Evolutionary conservation across 2,113 vertebrate genomes (phyloP), one percentile per base, ranked within the genome.

Genomic region (Catharus minimus): DNA sequence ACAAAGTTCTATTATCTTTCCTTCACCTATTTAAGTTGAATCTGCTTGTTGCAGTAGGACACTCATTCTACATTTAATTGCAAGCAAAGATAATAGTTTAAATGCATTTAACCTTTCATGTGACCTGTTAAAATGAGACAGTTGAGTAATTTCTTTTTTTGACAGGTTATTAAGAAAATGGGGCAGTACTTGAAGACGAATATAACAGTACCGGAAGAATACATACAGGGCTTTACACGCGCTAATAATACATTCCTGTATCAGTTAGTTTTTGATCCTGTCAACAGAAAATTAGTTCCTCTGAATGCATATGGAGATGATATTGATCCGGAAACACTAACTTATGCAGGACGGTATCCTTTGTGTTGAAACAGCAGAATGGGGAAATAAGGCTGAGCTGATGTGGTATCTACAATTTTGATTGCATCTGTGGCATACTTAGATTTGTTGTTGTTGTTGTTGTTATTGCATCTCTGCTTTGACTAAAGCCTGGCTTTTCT

Each of bases 181-280:
- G 99, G 99, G 13, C 99, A 99, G 87, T 99, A 99, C 94, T 97
- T 99, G 93, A 99, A 99, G 95, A 99, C 98, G 97, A 98, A 98
- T 58, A 97, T 99, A 46, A 97, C 93, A 0, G 97, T 99, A 10
- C 95, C 99, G 6, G 98, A 99, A n/a, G 97, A 98, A 67, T 99
- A 99, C 93, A 94, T 99, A 46, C 93, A 98, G 36, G 99, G 99
- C 4, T 99, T 99, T 94, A 96, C 97, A 93, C 97, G 97, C 91
- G 99, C 99, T 94, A 98, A 99, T 69, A 99, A 99, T 95, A 99
- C 99, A 11, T 99, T 99, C 74, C 98, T 99, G 21, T 99, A 99
- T 96, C 99, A 99, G 94, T 96, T 99, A 62, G 98, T 99, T 91
- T 99, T 99, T 91, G 99, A 99, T 95, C 99, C 99, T 44, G 21